These are phyloP conservation scores for Archilochus colubris DNA, from an alignment of 2,113 vertebrate genomes.

Conservation along the genomic window DNA sequence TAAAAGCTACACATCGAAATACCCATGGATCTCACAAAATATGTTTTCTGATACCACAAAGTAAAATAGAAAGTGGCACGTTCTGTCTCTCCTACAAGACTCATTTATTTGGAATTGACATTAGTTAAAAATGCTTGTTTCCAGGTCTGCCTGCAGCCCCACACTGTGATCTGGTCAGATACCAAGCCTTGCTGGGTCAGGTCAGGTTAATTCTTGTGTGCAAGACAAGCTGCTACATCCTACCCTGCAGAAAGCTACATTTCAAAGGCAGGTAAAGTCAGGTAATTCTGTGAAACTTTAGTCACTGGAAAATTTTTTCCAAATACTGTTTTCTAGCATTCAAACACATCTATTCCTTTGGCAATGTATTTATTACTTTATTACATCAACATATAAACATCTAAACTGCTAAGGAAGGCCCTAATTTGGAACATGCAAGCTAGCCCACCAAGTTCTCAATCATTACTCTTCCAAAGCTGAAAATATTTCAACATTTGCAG, in stretches of 20 bases:
- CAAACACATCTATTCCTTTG: not conserved
- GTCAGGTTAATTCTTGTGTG: not conserved
- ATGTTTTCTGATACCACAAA: not conserved
- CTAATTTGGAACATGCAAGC: not conserved
- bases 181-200: not conserved
- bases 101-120: not conserved
- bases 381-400: not conserved
- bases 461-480: not conserved
- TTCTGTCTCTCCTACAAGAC: not conserved
- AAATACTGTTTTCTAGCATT: not conserved
- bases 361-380: not conserved
- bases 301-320: not conserved
- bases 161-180: not conserved
- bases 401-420: not conserved
- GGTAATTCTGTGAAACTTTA: not conserved
- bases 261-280: not conserved
- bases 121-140: not conserved
- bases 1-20: not conserved
- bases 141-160: not conserved
- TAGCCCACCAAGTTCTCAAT: not conserved
- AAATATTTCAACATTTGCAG: not conserved
- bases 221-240: not conserved
- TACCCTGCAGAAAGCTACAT: not conserved
- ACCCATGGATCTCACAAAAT: not conserved
- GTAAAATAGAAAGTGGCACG: not conserved